A percentile compares a stretch with the other conserved stretches of the same genome.
Conservation (phyloP, 2,888 invertebrate genomes). For the Penaeus monodon region DNA sequence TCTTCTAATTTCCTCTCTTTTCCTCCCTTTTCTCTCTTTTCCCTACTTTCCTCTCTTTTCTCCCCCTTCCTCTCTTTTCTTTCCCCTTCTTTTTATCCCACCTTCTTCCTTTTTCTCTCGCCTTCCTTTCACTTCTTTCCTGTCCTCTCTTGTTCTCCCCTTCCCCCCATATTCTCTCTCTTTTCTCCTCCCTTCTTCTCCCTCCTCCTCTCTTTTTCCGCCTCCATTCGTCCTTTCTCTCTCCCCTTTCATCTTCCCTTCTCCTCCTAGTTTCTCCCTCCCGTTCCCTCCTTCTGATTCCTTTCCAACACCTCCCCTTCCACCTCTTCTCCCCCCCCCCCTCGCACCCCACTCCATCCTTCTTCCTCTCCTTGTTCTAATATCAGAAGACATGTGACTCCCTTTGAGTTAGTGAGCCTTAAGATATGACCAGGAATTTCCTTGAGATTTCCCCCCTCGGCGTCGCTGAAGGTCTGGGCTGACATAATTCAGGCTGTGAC, state of each 20-base stretch:
- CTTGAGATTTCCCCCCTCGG: too few relatives aligned
- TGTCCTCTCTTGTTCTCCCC: background rate
- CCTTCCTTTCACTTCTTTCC: too few relatives aligned
- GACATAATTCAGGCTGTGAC: too few relatives aligned
- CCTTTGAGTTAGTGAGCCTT: slow-evolving; percentile 2
- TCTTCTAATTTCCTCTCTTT: too few relatives aligned
- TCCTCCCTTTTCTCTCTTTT: too few relatives aligned
- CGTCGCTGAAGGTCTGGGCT: too few relatives aligned
- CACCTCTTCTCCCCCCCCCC: background rate
- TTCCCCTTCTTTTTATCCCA: too few relatives aligned
- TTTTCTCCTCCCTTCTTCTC: background rate
- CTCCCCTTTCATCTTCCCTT: background rate
- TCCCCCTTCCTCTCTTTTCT: too few relatives aligned
- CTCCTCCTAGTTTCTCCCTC: background rate
- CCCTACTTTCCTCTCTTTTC: too few relatives aligned
- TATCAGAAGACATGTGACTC: slow-evolving; percentile 10
- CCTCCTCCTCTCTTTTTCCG: background rate
- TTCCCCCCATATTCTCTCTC: background rate
- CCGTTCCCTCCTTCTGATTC: background rate
- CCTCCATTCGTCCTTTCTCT: background rate
- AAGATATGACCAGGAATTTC: too few relatives aligned
- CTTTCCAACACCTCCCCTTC: background rate
- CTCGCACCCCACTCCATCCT: background rate
- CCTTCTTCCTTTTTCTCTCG: too few relatives aligned
- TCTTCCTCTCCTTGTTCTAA: background rate